A percentile compares a stretch with the other conserved stretches of the same genome.
Conservation (phyloP, 1,140 invertebrate species). For the Maniola jurtina region DNA sequence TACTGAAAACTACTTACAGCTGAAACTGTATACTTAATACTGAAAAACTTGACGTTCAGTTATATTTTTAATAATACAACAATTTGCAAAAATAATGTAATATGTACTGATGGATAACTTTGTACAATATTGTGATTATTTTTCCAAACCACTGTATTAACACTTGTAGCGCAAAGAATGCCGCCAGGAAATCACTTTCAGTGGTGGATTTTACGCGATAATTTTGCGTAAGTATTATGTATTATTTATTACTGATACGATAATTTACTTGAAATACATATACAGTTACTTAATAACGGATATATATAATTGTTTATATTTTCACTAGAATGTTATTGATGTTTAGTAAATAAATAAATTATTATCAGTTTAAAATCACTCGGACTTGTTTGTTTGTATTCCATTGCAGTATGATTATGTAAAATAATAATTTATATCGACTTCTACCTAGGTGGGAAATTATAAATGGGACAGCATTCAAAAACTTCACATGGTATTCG, state of each 20-base stretch:
- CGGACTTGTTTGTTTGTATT: too few species aligned
- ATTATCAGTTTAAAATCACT: too few species aligned
- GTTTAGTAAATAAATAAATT: too few species aligned
- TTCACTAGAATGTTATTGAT: not conserved
- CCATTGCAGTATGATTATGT: not conserved
- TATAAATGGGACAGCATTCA: conserved; percentile 3
- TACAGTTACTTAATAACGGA: too few species aligned
- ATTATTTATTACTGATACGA: too few species aligned
- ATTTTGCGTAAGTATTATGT: too few species aligned
- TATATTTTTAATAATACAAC: not conserved
- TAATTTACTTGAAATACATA: too few species aligned
- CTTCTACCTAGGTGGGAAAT: not conserved
- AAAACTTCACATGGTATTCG: conserved; percentile 3
- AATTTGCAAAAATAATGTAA: conserved; percentile 4
- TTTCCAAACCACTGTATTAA: not conserved
- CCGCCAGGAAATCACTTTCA: conserved; percentile 30
- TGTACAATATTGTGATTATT: not conserved
- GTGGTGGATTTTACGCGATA: not conserved
- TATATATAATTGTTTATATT: too few species aligned
- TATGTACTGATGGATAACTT: not conserved
- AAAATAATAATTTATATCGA: not conserved
- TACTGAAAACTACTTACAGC: too few species aligned
- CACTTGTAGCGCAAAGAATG: conserved; percentile 13
- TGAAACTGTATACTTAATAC: not conserved
- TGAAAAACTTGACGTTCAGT: not conserved